phyloP scores from a whole-genome alignment of 2,888 invertebrate species.

The Drosophila neonasuta region DNA sequence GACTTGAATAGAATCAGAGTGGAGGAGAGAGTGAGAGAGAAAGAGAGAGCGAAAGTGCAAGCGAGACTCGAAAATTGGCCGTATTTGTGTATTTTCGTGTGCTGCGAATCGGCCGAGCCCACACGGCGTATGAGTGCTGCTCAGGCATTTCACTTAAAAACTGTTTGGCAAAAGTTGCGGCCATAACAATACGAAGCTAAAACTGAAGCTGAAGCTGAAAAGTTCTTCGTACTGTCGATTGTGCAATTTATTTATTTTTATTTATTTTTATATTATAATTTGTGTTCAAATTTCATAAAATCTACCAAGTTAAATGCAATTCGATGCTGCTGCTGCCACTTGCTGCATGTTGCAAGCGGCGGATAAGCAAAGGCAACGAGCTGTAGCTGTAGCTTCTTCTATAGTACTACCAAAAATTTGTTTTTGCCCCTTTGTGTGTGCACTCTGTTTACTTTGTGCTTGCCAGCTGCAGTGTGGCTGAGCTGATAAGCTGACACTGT shows the following conservation, averaged over 20 bases:
- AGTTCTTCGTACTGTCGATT: slow-evolving; percentile 29
- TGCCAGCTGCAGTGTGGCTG: slow-evolving; percentile 38
- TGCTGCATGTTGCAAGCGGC: slow-evolving; percentile 36
- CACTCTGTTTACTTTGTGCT: slow-evolving; percentile 37
- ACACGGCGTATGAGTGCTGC: slow-evolving; percentile 52
- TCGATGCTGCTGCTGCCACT: slow-evolving; percentile 19
- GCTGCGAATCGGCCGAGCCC: slow-evolving; percentile 19
- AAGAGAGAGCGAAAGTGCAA: not conserved
- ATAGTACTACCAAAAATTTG: slow-evolving; percentile 22
- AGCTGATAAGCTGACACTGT: slow-evolving; percentile 58
- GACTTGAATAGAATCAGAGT: slow-evolving; percentile 24
- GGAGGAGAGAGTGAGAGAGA: not conserved
- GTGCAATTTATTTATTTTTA: slow-evolving; percentile 47
- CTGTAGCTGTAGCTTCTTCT: not conserved
- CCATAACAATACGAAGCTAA: slow-evolving; percentile 20
- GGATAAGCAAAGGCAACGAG: slow-evolving; percentile 42
- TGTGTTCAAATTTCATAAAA: slow-evolving; percentile 35
- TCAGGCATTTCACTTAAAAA: slow-evolving; percentile 51
- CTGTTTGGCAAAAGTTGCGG: slow-evolving; percentile 44
- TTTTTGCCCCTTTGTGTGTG: slow-evolving; percentile 22
- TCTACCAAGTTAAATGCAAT: slow-evolving; percentile 27
- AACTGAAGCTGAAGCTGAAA: slow-evolving; percentile 7
- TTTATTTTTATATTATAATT: slow-evolving; percentile 52
- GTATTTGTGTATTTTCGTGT: slow-evolving; percentile 55
- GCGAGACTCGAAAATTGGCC: slow-evolving; percentile 59